phyloP scores from a whole-genome alignment of 2,113 vertebrate species.

The Saccopteryx bilineata region DNA sequence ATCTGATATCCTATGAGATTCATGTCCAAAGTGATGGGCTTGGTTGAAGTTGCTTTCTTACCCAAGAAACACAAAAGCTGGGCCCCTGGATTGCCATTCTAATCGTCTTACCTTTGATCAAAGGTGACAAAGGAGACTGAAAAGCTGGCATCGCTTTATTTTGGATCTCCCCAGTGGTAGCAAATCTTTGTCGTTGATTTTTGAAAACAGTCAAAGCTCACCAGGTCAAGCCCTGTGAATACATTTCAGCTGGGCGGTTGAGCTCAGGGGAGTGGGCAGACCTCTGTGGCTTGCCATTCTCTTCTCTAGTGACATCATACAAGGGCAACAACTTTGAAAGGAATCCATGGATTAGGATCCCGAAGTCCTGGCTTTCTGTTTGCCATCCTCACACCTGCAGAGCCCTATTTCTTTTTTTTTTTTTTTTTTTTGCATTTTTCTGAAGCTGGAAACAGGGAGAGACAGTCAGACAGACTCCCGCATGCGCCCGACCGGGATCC shows the following conservation, averaged over 20 bases:
- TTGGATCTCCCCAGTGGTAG: background rate
- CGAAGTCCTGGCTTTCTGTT: slow-evolving; percentile 21
- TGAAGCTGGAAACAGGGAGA: no score
- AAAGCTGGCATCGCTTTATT: background rate
- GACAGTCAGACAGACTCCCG: no score
- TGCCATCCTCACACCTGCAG: background rate
- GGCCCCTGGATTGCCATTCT: background rate
- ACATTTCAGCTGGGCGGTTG: background rate
- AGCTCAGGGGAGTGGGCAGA: background rate
- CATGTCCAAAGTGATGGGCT: background rate
- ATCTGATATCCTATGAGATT: background rate
- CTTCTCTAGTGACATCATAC: background rate
- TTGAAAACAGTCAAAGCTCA: slow-evolving; percentile 6
- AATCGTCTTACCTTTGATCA: slow-evolving; percentile 36
- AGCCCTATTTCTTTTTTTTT: background rate
- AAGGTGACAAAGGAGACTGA: background rate
- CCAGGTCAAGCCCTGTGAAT: background rate
- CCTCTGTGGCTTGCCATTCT: background rate
- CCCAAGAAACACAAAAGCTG: background rate
- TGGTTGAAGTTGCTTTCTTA: background rate
- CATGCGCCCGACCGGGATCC: no score
- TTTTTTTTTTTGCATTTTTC: no score
- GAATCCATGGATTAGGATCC: background rate
- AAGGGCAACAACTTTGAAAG: slow-evolving; percentile 10
- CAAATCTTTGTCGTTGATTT: slow-evolving; percentile 58